Conservation (phyloP, 2,888 invertebrate genomes). For the Bugulina stolonifera region DNA sequence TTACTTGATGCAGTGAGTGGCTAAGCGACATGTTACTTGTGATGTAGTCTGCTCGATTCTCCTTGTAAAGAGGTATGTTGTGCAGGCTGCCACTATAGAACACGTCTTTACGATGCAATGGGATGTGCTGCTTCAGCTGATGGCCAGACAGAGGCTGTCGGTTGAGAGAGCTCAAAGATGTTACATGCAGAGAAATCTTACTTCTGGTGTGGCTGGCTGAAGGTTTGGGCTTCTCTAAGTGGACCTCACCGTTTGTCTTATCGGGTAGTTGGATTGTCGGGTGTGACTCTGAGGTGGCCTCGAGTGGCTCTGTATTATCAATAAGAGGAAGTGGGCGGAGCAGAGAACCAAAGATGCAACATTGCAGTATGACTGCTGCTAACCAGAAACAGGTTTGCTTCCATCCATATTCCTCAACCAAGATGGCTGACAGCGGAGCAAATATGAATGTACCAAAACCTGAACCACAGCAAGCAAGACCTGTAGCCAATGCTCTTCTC, state of each 20-base stretch:
- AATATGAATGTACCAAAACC: conserved; percentile 91
- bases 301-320: neutral
- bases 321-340: conserved; percentile 68
- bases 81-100: conserved; percentile 76
- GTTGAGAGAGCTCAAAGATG: conserved; percentile 21
- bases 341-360: conserved; percentile 81
- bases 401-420: conserved; percentile 74
- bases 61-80: conserved; percentile 55
- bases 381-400: conserved; percentile 77
- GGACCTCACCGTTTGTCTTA: neutral
- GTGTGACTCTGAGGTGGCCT: neutral
- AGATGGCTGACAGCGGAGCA: conserved; percentile 59
- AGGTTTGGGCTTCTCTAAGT: neutral
- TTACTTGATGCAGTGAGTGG: conserved; percentile 1
- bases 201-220: conserved; percentile 16
- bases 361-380: conserved; percentile 76
- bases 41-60: conserved; percentile 47
- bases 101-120: conserved; percentile 79
- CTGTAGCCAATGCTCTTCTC: conserved; percentile 87
- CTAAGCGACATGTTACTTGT: conserved; percentile 47
- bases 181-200: neutral
- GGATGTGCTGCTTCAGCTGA: conserved; percentile 55
- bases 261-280: neutral
- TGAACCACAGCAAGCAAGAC: conserved; percentile 90
- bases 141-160: conserved; percentile 50